Base-by-base conservation (phyloP, 1,140 invertebrate genomes). In the Pectinophora gossypiella region DNA sequence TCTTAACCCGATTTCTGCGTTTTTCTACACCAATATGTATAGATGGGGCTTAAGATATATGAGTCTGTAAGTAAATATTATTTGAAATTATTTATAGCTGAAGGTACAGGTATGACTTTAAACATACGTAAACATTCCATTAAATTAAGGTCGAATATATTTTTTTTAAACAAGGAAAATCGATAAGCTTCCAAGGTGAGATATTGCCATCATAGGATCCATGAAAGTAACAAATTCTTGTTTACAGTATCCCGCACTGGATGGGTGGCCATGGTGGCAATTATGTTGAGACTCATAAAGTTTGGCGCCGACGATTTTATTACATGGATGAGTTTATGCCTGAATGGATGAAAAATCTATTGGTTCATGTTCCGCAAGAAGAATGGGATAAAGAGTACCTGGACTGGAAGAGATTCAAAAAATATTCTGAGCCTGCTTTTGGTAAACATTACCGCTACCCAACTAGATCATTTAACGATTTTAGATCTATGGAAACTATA, bases 321-420 rank as follows among this genome's bases (percentile, higher is more conserved):
- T 83, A 76, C 45, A 71, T 75, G 69, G 77, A 85, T 40, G 66
- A 72, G 18, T 78, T 76, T 47, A 51, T 82, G 3, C 81, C 81
- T 0, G 51, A 70, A 13, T 81, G 78, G 78, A 44, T 44, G 19
- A 19, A 10, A 20, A 19, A 19, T 1, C 3, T 44, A 12, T n/a
- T 44, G 13, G 18, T 19, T 5, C 16, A 15, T 15, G 7, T 85
- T 0, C 59, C 66, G n/a, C 40, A 70, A 19, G 56, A 59, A 1
- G 71, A 79, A 21, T 85, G 77, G 73, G 54, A 67, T 9, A 59
- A 68, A 20, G 81, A 85, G 56, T 51, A 70, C 27, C 22, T 47
- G 4, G 73, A 80, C 1, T 80, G 54, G 6, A 68, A 60, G 32
- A 68, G 59, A 47, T 85, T 68, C 42, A 73, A 76, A 43, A 76